Evolutionary conservation across 53 echinoderm and acorn worm genomes (phyloP), one percentile per base, ranked within the genome.

Genomic region (Astropecten irregularis): DNA sequence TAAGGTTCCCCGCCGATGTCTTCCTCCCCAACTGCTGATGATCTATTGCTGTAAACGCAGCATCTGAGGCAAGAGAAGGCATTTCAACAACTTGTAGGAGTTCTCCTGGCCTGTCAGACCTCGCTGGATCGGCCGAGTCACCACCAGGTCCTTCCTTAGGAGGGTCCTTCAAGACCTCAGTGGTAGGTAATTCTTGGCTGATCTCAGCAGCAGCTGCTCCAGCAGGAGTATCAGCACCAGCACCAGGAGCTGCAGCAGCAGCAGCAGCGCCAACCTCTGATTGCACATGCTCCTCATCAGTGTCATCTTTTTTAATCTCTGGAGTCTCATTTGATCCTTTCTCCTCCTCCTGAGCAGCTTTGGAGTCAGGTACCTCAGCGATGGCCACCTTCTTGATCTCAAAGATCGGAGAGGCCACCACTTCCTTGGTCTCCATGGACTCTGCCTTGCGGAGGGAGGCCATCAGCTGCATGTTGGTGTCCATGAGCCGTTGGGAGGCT

Each of bases 391-490:
- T 89, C 39, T 74, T 76, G 33, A 35, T 68, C 76, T 54, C 83
- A 62, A 79, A 79, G 46, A 79, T 79, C 9, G 79, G 63, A 31
- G 62, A 62, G 62, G 61, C 31, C 61, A 91, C 91, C 67, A 93
- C 90, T 35, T 93, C 93, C 48, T 91, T 95, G 35, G 90, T 95
- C 68, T 95, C 99, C 81, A 99, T 79, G 13, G 86, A 37, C 54
- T 99, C 99, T 5, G 91, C 88, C 15, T 88, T 83, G 38, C 88
- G 90, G 35, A 91, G 85, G 27, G 99, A 92, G 33, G 94, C 73
- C 88, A 84, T 87, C 16, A 99, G 90, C 57, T 92, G 92, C 76
- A 95, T 95, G 70, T 99, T 95, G 70, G 91, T 92, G 40, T 88
- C 90, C 90, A 90, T 92, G 28, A 99, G 86, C 28, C 76, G 68